Percentiles rank a stretch among this genome's conserved stretches.
phyloP scores from a whole-genome alignment of 2,888 invertebrate species.

The Beris chalybata region DNA sequence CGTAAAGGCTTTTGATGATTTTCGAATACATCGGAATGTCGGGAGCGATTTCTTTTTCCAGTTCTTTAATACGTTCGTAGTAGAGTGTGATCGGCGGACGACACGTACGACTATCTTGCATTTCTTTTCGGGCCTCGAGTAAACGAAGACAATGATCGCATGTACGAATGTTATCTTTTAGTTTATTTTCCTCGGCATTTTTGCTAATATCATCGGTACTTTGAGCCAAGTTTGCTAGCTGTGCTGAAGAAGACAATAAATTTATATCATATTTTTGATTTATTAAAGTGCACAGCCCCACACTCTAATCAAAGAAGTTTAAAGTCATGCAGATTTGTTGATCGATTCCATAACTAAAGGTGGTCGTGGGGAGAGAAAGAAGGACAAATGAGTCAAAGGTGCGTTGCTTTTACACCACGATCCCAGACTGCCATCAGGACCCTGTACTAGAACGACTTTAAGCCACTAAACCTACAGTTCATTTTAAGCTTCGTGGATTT shows the following conservation, averaged over 20 bases:
- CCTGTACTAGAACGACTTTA: too few relatives aligned
- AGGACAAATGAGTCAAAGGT: too few relatives aligned
- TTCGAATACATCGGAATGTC: slow-evolving; percentile 69
- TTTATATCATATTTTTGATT: neutral
- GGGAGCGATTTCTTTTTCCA: slow-evolving; percentile 74
- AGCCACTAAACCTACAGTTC: too few relatives aligned
- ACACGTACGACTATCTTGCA: slow-evolving; percentile 78
- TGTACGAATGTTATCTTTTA: slow-evolving; percentile 64
- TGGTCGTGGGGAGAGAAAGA: too few relatives aligned
- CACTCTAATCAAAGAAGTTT: too few relatives aligned
- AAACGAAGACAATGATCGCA: slow-evolving; percentile 80
- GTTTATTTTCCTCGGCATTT: slow-evolving; percentile 38
- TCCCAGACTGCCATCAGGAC: too few relatives aligned
- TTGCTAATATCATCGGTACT: slow-evolving; percentile 2
- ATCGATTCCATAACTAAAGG: too few relatives aligned
- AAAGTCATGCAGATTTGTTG: too few relatives aligned
- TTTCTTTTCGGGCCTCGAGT: slow-evolving; percentile 73
- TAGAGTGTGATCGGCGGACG: slow-evolving; percentile 79
- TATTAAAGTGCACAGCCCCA: neutral
- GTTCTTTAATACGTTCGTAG: slow-evolving; percentile 78
- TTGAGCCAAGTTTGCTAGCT: slow-evolving; percentile 17
- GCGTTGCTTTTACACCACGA: too few relatives aligned
- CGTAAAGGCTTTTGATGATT: slow-evolving; percentile 60
- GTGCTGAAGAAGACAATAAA: slow-evolving; percentile 5
- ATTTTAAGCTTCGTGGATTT: too few relatives aligned